Conservation (phyloP, 1,140 invertebrate species). For the Zophobas atratus region DNA sequence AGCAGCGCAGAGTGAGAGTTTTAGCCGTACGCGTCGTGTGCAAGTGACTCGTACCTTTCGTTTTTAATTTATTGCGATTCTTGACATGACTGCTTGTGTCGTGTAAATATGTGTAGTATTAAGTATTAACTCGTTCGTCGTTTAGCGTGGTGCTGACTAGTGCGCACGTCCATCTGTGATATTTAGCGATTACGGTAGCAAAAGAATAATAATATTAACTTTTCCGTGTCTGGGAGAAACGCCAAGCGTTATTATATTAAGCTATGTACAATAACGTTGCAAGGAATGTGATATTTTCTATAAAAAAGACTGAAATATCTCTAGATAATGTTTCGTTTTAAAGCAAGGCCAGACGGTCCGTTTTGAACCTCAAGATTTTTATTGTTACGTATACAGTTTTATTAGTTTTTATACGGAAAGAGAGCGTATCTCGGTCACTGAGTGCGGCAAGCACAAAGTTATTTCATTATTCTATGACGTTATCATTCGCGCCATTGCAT, state of each 20-base stretch:
- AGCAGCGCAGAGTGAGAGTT: conserved; percentile 58
- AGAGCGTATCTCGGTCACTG: conserved; percentile 62
- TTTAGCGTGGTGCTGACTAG: conserved; percentile 65
- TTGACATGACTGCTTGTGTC: conserved; percentile 65
- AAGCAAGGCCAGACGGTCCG: conserved; percentile 35
- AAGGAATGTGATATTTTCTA: conserved; percentile 67
- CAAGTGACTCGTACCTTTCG: conserved; percentile 57
- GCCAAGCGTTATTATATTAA: conserved; percentile 53
- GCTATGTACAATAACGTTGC: conserved; percentile 49
- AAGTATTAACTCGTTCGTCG: conserved; percentile 67
- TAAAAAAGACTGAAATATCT: conserved; percentile 66
- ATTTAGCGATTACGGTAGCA: conserved; percentile 64
- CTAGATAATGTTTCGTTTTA: conserved; percentile 64
- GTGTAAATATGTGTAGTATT: conserved; percentile 66
- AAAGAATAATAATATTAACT: conserved; percentile 66
- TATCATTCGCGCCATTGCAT: conserved; percentile 66
- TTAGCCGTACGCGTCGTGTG: conserved; percentile 62
- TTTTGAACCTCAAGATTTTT: conserved; percentile 52
- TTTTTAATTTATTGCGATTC: conserved; percentile 59
- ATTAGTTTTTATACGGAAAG: conserved; percentile 45
- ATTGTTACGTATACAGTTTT: conserved; percentile 30
- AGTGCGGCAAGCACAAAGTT: conserved; percentile 64
- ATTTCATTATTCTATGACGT: conserved; percentile 65
- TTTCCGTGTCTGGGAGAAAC: conserved; percentile 63
- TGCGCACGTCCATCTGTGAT: conserved; percentile 67